Percentiles rank a stretch among this genome's conserved stretches.
Conservation (phyloP, 1,140 invertebrate species). For the Oryzaephilus surinamensis region DNA sequence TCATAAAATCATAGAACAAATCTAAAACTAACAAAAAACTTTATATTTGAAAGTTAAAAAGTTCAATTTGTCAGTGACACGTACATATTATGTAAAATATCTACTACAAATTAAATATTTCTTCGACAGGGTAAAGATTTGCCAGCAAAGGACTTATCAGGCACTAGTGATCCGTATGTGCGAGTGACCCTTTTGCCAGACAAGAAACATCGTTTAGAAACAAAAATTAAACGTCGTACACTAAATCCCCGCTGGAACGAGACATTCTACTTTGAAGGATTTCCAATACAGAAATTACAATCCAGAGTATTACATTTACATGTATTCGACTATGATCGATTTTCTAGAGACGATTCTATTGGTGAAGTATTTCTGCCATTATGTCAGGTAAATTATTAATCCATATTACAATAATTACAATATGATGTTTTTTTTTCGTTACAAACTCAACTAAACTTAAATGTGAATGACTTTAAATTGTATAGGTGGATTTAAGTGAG, state of each 20-base stretch:
- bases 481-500: slow-evolving; percentile 78
- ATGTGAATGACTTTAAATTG: slow-evolving; percentile 11
- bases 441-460: too few relatives aligned
- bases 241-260: slow-evolving; percentile 97
- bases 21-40: too few relatives aligned
- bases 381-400: slow-evolving; percentile 61
- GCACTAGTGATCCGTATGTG: slow-evolving; percentile 88
- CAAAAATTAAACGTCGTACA: slow-evolving; percentile 91
- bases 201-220: slow-evolving; percentile 92
- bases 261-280: slow-evolving; percentile 95
- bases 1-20: too few relatives aligned
- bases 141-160: slow-evolving; percentile 88
- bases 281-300: slow-evolving; percentile 86
- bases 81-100: not conserved
- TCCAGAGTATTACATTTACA: slow-evolving; percentile 86
- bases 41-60: too few relatives aligned
- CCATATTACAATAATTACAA: not conserved
- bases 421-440: slow-evolving; percentile 2
- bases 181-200: slow-evolving; percentile 87
- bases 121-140: slow-evolving; percentile 77
- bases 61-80: too few relatives aligned
- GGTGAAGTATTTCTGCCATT: slow-evolving; percentile 91
- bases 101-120: not conserved
- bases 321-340: slow-evolving; percentile 92
- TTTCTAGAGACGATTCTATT: slow-evolving; percentile 89